These are phyloP conservation scores for Uromys caudimaculatus DNA, from an alignment of 2,797 vertebrate genomes.

Conservation along the genomic window DNA sequence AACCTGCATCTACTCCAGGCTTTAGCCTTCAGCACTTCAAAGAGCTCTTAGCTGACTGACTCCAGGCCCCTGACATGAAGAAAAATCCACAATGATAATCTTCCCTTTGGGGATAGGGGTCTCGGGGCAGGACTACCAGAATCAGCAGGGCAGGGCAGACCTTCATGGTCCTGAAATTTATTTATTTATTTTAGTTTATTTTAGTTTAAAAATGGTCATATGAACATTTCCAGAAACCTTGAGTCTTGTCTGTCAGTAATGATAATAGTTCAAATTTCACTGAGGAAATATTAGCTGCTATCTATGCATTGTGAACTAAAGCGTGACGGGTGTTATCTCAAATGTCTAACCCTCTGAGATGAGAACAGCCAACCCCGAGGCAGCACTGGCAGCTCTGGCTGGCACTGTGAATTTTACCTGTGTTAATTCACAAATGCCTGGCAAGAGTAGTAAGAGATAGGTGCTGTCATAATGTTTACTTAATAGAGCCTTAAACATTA, in stretches of 20 bases:
- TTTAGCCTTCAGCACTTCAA: not conserved
- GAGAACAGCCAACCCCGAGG: not conserved
- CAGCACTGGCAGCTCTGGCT: too few species aligned
- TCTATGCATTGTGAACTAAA: not conserved
- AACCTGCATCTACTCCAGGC: not conserved
- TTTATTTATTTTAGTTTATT: not conserved
- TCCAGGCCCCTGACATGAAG: slow-evolving; percentile 3
- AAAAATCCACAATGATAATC: not conserved
- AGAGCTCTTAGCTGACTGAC: not conserved
- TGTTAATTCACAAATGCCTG: not conserved
- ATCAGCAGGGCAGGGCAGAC: not conserved
- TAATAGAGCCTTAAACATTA: not conserved
- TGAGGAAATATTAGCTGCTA: not conserved
- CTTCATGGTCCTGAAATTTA: not conserved
- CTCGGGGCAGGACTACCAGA: not conserved
- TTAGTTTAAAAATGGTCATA: not conserved
- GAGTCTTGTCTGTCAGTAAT: not conserved
- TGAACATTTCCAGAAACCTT: slow-evolving; percentile 1
- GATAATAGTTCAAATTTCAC: slow-evolving; percentile 10
- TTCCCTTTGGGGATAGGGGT: not conserved
- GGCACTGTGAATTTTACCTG: not conserved
- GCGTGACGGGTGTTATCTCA: not conserved
- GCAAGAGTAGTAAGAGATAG: too few species aligned
- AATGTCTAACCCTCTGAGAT: not conserved
- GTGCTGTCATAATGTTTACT: not conserved